A percentile compares a stretch with the other conserved stretches of the same genome.
Evolutionary conservation across 2,113 vertebrate species (phyloP).

Genomic region (Etheostoma cragini): DNA sequence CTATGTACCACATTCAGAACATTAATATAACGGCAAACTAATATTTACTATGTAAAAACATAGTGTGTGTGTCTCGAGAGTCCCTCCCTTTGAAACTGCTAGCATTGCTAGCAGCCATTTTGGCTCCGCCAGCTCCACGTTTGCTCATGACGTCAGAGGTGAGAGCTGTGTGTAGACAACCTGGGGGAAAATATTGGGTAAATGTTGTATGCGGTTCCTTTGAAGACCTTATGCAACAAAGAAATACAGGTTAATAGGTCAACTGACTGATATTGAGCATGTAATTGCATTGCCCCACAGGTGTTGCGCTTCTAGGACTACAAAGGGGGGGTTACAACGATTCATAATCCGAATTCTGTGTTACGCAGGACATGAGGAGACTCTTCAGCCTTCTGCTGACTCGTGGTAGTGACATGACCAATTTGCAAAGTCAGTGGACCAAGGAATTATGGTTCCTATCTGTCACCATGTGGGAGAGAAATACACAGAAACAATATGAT

Average conservation of each 20-base stretch:
- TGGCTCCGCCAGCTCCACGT: too few relatives aligned
- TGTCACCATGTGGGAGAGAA: conserved; percentile 45
- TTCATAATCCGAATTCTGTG: conserved; percentile 67
- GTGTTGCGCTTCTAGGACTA: conserved; percentile 28
- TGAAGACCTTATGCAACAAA: background rate
- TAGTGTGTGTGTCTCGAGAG: too few relatives aligned
- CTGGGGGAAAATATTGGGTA: too few relatives aligned
- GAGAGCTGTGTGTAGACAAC: too few relatives aligned
- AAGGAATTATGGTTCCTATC: conserved; percentile 79
- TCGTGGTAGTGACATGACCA: conserved; percentile 72
- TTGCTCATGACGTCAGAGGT: too few relatives aligned
- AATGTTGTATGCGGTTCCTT: too few relatives aligned
- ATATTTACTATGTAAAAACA: too few relatives aligned
- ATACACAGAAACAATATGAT: conserved; percentile 47
- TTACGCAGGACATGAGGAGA: conserved; percentile 8
- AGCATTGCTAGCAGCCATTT: too few relatives aligned
- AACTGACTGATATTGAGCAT: background rate
- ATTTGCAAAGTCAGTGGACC: conserved; percentile 82
- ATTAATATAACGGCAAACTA: too few relatives aligned
- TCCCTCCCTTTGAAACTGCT: too few relatives aligned
- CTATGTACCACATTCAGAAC: too few relatives aligned
- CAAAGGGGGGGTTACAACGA: background rate
- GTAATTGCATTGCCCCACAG: conserved; percentile 18
- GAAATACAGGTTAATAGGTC: background rate
- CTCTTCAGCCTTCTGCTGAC: conserved; percentile 65